Percentiles rank a stretch among this genome's conserved stretches.
Conservation (phyloP, 2,888 invertebrate species). For the Dryocosmus kuriphilus region DNA sequence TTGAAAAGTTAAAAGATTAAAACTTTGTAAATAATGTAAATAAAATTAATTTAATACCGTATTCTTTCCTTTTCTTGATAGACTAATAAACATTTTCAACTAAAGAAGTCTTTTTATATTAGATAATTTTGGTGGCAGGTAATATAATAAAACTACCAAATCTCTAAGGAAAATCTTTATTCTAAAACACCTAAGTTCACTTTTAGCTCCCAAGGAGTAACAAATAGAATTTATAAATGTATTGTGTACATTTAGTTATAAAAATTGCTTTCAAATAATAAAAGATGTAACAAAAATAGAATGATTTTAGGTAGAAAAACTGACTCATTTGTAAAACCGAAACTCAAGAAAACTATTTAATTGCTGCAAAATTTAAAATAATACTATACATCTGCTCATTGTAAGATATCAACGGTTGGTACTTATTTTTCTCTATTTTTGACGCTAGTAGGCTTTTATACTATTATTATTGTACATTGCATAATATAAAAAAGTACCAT, state of each 20-base stretch:
- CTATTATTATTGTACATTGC: not conserved
- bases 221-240: conserved; percentile 37
- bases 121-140: not conserved
- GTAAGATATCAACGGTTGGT: not conserved
- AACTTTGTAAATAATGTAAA: conserved; percentile 21
- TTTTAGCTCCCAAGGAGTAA: not conserved
- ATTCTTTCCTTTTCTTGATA: not conserved
- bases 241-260: conserved; percentile 35
- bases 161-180: not conserved
- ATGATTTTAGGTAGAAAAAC: not conserved
- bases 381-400: not conserved
- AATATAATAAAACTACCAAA: not conserved
- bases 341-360: not conserved
- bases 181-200: not conserved
- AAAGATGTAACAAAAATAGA: not conserved
- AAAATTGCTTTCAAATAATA: not conserved
- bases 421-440: not conserved
- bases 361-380: not conserved
- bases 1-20: not conserved
- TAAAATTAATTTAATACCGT: not conserved
- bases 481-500: not conserved
- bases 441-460: not conserved
- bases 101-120: no score
- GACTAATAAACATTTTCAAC: no score
- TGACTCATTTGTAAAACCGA: not conserved